phyloP scores from a whole-genome alignment of 2,797 vertebrate species.

The Anabacerthia variegaticeps region DNA sequence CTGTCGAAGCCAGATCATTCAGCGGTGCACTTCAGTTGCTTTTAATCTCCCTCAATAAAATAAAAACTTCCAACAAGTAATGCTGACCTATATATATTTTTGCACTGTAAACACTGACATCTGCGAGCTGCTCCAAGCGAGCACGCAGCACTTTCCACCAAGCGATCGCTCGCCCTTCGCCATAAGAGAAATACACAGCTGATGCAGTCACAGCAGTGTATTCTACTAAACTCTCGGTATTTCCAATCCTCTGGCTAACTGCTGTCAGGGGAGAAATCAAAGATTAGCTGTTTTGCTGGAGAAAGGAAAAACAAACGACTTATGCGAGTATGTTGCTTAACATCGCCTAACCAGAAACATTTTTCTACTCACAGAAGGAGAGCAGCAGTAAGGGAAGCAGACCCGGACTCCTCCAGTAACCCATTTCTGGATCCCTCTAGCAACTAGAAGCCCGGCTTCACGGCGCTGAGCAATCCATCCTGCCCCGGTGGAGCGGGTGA shows the following conservation, averaged over 20 bases:
- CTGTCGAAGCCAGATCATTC: conserved; percentile 16
- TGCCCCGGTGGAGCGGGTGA: not conserved
- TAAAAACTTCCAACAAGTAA: conserved; percentile 49
- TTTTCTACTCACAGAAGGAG: conserved; percentile 66
- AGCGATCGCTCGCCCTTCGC: not conserved
- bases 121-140: conserved; percentile 15
- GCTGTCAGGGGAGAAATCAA: conserved; percentile 35
- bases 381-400: conserved; percentile 64
- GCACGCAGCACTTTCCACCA: conserved; percentile 4
- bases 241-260: conserved; percentile 28
- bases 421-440: conserved; percentile 52
- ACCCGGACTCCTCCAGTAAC: conserved; percentile 21
- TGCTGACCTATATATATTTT: conserved; percentile 45
- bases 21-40: not conserved
- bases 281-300: not conserved
- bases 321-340: not conserved
- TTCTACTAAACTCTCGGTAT: not conserved
- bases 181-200: not conserved
- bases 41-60: conserved; percentile 46
- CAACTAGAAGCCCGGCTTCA: conserved; percentile 21
- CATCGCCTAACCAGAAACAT: not conserved
- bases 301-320: conserved; percentile 36
- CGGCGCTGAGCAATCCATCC: conserved; percentile 11
- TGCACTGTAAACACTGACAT: conserved; percentile 56
- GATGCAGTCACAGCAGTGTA: not conserved